A percentile compares a stretch with the other conserved stretches of the same genome.
phyloP scores from a whole-genome alignment of 2,888 invertebrate genomes.

The Ischnus inquisitorius region DNA sequence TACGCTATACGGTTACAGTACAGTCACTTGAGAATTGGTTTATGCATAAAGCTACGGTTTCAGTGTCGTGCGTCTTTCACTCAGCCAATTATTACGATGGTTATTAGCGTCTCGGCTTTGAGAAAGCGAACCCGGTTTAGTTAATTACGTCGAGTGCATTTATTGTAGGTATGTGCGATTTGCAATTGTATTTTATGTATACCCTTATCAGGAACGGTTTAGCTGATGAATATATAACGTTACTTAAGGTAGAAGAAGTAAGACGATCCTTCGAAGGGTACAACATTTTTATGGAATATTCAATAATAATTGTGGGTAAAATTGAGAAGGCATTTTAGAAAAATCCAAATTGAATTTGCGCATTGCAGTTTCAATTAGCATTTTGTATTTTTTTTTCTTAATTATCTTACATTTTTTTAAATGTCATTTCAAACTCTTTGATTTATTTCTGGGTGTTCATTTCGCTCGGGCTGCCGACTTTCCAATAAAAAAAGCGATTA shows the following conservation, averaged over 20 bases:
- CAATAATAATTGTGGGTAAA: too few relatives aligned
- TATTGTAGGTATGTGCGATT: conserved; percentile 7
- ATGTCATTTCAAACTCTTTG: too few relatives aligned
- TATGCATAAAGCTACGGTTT: background rate
- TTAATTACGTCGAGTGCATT: conserved; percentile 48
- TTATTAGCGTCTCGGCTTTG: conserved; percentile 34
- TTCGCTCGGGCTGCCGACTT: too few relatives aligned
- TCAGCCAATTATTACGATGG: conserved; percentile 36
- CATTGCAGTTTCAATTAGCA: too few relatives aligned
- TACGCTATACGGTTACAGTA: background rate
- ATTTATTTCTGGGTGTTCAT: too few relatives aligned
- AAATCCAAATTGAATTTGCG: too few relatives aligned
- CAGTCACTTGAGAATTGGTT: background rate
- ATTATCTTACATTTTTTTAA: too few relatives aligned
- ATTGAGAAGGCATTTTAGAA: too few relatives aligned
- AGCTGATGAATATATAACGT: background rate
- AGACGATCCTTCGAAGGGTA: too few relatives aligned
- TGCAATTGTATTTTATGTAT: conserved; percentile 7
- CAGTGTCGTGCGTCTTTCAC: conserved; percentile 2
- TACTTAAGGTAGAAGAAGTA: background rate
- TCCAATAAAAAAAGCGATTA: too few relatives aligned
- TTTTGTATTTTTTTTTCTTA: too few relatives aligned
- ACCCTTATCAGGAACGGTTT: background rate
- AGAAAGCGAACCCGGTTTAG: background rate
- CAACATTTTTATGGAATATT: too few relatives aligned